These are phyloP conservation scores for Chaitophorus viminalis DNA, from an alignment of 2,888 invertebrate genomes.

Conservation along the genomic window DNA sequence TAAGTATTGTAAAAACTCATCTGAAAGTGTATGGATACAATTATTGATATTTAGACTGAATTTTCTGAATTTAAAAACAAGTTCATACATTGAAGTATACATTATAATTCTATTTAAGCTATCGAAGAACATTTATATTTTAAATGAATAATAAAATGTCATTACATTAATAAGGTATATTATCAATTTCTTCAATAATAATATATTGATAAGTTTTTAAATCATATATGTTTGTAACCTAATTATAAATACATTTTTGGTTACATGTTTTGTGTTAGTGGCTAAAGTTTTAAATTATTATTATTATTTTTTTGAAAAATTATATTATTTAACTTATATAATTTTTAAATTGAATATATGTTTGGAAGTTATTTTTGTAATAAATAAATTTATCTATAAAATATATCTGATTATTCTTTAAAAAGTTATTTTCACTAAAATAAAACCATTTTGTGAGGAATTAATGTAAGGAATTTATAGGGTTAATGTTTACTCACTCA, in stretches of 20 bases:
- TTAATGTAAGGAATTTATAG: too few relatives aligned
- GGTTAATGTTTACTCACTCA: too few relatives aligned
- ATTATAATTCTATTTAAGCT: too few relatives aligned
- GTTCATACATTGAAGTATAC: not conserved
- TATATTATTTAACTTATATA: not conserved
- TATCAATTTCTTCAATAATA: not conserved
- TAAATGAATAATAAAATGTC: not conserved
- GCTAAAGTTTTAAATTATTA: too few relatives aligned
- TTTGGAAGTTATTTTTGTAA: not conserved
- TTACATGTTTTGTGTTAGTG: not conserved
- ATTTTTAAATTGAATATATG: not conserved
- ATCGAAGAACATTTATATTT: not conserved
- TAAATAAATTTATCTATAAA: not conserved
- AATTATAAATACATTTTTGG: not conserved
- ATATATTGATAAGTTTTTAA: not conserved
- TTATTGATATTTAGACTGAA: conserved; percentile 24
- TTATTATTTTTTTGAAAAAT: not conserved
- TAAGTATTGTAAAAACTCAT: conserved; percentile 10
- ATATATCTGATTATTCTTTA: not conserved
- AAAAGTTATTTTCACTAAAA: too few relatives aligned
- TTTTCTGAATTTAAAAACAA: conserved; percentile 1
- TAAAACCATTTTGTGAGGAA: too few relatives aligned
- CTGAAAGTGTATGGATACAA: not conserved
- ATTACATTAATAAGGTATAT: not conserved
- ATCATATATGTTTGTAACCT: not conserved